These are phyloP conservation scores for Dendrolimus kikuchii DNA, from an alignment of 1,140 invertebrate genomes.

Conservation along the genomic window DNA sequence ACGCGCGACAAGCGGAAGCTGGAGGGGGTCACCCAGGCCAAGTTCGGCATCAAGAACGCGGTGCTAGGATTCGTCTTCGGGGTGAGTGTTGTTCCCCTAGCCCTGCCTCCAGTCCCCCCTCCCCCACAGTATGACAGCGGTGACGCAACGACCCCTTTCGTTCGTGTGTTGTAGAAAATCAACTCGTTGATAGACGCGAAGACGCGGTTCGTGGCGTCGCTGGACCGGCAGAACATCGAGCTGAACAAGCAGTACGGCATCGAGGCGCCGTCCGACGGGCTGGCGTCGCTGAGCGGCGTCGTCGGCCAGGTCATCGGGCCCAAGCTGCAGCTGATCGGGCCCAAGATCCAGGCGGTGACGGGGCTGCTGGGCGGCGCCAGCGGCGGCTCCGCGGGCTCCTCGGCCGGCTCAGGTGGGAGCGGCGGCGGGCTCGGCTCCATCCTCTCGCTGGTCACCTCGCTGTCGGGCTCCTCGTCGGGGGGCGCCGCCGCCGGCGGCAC, in stretches of 20 bases:
- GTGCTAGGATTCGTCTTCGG: conserved; percentile 85
- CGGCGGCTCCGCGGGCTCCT: conserved; percentile 54
- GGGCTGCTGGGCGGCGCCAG: conserved; percentile 72
- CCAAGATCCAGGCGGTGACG: conserved; percentile 72
- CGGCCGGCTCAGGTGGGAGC: conserved; percentile 37
- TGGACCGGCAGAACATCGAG: conserved; percentile 80
- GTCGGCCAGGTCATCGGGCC: conserved; percentile 74
- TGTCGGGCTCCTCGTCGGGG: conserved; percentile 58
- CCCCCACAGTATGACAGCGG: background rate
- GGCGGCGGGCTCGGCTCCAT: conserved; percentile 57
- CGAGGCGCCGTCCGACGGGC: conserved; percentile 69
- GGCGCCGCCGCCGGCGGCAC: conserved; percentile 46
- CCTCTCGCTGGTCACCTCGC: conserved; percentile 55
- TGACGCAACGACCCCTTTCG: background rate
- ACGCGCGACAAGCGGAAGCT: conserved; percentile 81
- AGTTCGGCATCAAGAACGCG: conserved; percentile 82
- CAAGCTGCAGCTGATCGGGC: conserved; percentile 72
- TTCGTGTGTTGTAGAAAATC: conserved; percentile 76
- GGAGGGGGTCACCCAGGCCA: conserved; percentile 75
- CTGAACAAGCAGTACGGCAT: conserved; percentile 84
- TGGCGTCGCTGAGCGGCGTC: conserved; percentile 61
- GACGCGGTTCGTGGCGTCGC: conserved; percentile 76
- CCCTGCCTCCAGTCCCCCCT: background rate
- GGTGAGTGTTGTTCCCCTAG: conserved; percentile 74
- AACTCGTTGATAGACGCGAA: conserved; percentile 84